Evolutionary conservation across 35 echinoderm and acorn worm genomes (phyloP), one percentile per base, ranked within the genome.

Genomic region (Patiria miniata): DNA sequence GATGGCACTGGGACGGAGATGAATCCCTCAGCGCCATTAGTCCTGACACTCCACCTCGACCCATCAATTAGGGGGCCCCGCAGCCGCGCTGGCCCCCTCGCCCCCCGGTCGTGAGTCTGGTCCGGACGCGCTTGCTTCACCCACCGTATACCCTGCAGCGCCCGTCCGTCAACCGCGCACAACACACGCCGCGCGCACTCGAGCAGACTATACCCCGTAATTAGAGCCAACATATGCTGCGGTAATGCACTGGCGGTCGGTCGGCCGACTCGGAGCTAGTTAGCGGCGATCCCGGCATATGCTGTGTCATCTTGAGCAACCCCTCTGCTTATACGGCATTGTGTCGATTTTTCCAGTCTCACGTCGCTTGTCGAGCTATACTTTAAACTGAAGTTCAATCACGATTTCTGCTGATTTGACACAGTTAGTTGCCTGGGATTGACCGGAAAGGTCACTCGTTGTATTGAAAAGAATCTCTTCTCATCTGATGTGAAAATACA

Each of bases 1-100:
- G 65, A 73, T 73, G 65, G 65, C 65, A 12, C 22, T 18, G 65
- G 65, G 65, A 73, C 26, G 2, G 26, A 34, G 18, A 30, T 36
- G 29, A 73, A 73, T 73, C 65, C 65, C 65, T 32, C 65, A 73
- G 65, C 65, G 65, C 65, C 65, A 73, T 73, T 73, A 73, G 65
- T 73, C 65, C 34, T 10, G 65, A 30, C 65, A 30, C 26, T 73
- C 65, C 34, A 34, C 26, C 65, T 2, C 65, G 34, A 34, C 34
- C 65, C 26, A 73, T 73, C 65, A 73, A 73, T 73, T 73, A 73
- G 65, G 65, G 65, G 2, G 4, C 65, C 19, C 65, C 65, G 34
- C 65, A 14, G 26, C 34, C 65, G 0, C 2, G 65, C 4, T 73
- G 65, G 7, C 65, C 65, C 29, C 65, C 26, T n/a, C 65, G 10